Percentiles rank a stretch among this genome's conserved stretches.
These are phyloP conservation scores for Ochotona princeps DNA, from an alignment of 2,113 vertebrate genomes.

Conservation along the genomic window DNA sequence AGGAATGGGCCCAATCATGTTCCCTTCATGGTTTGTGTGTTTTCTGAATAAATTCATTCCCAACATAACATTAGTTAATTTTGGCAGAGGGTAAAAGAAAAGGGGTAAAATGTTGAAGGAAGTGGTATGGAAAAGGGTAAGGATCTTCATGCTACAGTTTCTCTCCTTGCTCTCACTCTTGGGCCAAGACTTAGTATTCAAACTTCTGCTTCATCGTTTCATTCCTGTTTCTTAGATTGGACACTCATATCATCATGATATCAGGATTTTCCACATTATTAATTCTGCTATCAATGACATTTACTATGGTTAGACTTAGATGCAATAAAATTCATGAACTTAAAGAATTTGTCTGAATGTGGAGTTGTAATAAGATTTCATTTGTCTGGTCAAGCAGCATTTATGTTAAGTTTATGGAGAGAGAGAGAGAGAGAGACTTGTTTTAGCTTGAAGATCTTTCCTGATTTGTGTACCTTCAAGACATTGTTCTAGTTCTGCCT, in stretches of 20 bases:
- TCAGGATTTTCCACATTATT: background rate
- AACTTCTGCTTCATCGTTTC: background rate
- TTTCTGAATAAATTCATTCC: background rate
- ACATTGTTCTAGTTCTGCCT: background rate
- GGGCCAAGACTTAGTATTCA: background rate
- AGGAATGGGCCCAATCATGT: background rate
- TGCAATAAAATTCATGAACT: background rate
- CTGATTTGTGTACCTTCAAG: background rate
- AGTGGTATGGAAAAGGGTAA: background rate
- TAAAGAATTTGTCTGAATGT: background rate
- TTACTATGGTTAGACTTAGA: background rate
- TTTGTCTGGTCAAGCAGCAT: background rate
- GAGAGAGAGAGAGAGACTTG: background rate
- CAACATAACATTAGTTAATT: background rate
- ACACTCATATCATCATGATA: background rate
- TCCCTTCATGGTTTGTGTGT: background rate
- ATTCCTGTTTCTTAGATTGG: background rate
- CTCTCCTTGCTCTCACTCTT: background rate
- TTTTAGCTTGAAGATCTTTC: background rate
- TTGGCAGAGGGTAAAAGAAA: background rate
- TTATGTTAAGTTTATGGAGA: background rate
- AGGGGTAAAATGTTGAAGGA: background rate
- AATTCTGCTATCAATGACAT: background rate
- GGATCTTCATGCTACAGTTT: rapidly evolving
- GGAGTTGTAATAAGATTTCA: background rate